A percentile compares a stretch with the other conserved stretches of the same genome.
Evolutionary conservation across 1,140 invertebrate species (phyloP).

Genomic region (Proctacanthus coquilletti): DNA sequence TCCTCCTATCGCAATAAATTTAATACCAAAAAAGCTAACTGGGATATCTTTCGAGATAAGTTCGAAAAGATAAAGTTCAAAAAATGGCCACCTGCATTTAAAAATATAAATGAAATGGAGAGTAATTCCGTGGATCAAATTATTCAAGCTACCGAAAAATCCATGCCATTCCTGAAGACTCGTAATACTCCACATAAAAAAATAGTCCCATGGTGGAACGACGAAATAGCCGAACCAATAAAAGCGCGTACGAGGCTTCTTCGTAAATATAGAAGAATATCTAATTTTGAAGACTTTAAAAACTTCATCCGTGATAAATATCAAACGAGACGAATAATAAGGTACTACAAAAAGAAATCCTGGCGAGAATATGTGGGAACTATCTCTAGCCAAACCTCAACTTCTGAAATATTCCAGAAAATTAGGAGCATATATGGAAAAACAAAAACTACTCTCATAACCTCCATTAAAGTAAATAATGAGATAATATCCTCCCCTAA

Average conservation of each 20-base stretch:
- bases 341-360: neutral
- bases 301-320: neutral
- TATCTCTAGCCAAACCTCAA: neutral
- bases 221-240: neutral
- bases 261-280: neutral
- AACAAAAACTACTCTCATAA: neutral
- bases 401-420: constrained; percentile 1
- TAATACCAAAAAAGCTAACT: neutral
- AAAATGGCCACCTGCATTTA: too few species aligned
- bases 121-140: constrained; percentile 3
- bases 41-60: neutral
- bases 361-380: neutral
- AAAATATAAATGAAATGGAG: constrained; percentile 3
- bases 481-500: neutral
- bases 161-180: neutral
- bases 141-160: too few species aligned
- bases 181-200: neutral
- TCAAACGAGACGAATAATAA: neutral
- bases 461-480: neutral
- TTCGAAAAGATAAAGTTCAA: neutral
- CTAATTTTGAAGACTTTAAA: neutral
- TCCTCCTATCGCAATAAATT: neutral
- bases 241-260: neutral
- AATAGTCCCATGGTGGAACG: neutral
- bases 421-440: neutral